A percentile compares a stretch with the other conserved stretches of the same genome.
Evolutionary conservation across 1,140 invertebrate genomes (phyloP).

Genomic region (Magallana ariakensis): DNA sequence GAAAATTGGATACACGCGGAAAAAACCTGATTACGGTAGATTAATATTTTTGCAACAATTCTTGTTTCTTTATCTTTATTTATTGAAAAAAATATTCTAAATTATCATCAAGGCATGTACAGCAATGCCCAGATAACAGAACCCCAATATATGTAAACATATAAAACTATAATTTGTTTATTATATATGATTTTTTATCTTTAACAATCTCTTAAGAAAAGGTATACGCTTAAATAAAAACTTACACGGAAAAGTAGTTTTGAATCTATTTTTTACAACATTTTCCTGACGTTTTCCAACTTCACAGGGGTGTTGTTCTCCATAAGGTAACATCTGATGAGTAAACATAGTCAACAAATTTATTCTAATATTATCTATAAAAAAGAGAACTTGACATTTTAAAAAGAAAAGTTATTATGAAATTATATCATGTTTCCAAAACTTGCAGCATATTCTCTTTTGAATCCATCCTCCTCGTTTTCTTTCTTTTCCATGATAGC

Average conservation of each 20-base stretch:
- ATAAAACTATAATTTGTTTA: too few relatives aligned
- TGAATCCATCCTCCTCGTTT: not conserved
- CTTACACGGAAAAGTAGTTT: slow-evolving; percentile 14
- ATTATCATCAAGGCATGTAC: too few relatives aligned
- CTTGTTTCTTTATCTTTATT: not conserved
- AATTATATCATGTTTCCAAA: not conserved
- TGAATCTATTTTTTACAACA: not conserved
- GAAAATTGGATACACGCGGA: too few relatives aligned
- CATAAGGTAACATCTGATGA: not conserved
- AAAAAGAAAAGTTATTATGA: not conserved
- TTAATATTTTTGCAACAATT: not conserved
- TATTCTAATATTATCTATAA: not conserved
- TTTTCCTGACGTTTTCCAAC: not conserved
- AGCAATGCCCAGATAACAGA: too few relatives aligned
- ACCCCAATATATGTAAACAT: too few relatives aligned
- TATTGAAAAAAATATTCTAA: not conserved
- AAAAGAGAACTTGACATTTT: not conserved
- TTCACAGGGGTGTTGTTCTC: not conserved
- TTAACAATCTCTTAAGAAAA: too few relatives aligned
- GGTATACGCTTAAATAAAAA: too few relatives aligned
- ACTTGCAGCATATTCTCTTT: slow-evolving; percentile 21
- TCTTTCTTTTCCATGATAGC: not conserved
- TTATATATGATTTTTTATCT: too few relatives aligned
- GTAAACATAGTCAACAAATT: not conserved
- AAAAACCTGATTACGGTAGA: too few relatives aligned